Base-by-base conservation (phyloP, 2,113 vertebrate genomes). In the Bubalus kerabau region DNA sequence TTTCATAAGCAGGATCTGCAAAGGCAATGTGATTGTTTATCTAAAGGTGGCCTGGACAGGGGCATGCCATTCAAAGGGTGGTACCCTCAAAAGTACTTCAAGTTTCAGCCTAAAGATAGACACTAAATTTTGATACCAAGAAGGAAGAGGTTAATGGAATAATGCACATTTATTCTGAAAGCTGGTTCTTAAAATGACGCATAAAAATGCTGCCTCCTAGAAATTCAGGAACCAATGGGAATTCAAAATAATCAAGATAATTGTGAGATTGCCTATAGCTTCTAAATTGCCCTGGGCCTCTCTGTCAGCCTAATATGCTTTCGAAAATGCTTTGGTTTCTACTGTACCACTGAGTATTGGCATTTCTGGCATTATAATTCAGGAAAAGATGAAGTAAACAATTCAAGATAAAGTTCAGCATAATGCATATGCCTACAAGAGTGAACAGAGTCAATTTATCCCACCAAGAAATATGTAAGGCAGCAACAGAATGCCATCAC, bases 191-290 rank as follows among this genome's bases (percentile, higher is more conserved):
- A 95, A 95, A 95, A 94, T 81, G 59, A 84, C 85, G 43, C 74
- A 93, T 96, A 78, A 96, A 95, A 97, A 84, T 91, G 82, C 78
- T 94, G 50, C 87, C 88, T 98, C 60, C 89, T 62, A 97, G 85
- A 97, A 95, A 97, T 89, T 40, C 19, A 83, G 36, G 50, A 88
- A 71, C 67, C 94, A 96, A 97, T 80, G 93, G 87, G 93, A 98
- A 97, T 96, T 94, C 88, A 92, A 97, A 97, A 97, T 98, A 96
- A 98, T 97, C 95, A 97, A 96, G 96, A 95, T 97, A 98, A 98
- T 97, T 97, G 86, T 89, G 95, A 98, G 92, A 95, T 87, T 93
- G 86, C 59, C 48, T 94, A 43, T 96, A 97, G 91, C 67, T 97
- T 92, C 93, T 95, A 93, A 97, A 98, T 97, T 93, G 84, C 94